phyloP scores from a whole-genome alignment of 2,888 invertebrate genomes.

The Tromatobia lineatoria region DNA sequence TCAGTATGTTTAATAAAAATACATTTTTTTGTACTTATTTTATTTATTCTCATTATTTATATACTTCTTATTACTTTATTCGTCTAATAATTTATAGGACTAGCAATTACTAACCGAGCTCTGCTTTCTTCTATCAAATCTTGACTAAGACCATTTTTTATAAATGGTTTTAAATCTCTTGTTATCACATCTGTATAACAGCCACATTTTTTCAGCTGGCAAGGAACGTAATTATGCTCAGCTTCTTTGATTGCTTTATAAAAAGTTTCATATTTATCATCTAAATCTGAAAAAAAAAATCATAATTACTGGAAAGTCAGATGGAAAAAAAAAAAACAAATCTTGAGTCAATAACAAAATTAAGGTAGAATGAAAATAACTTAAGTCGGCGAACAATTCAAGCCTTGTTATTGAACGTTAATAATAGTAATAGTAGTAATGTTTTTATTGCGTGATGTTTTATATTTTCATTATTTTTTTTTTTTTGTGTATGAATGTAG shows the following conservation, averaged over 20 bases:
- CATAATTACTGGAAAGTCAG: not conserved
- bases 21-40: too few relatives aligned
- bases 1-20: too few relatives aligned
- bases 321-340: slow-evolving; percentile 49
- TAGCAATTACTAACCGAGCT: slow-evolving; percentile 74
- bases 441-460: too few relatives aligned
- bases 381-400: too few relatives aligned
- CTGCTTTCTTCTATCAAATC: slow-evolving; percentile 88
- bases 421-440: too few relatives aligned
- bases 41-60: too few relatives aligned
- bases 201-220: slow-evolving; percentile 87
- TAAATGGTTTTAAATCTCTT: slow-evolving; percentile 90
- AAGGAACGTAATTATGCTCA: slow-evolving; percentile 86
- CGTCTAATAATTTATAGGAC: not conserved
- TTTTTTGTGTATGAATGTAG: too few relatives aligned
- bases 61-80: not conserved
- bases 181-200: slow-evolving; percentile 89
- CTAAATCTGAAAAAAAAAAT: slow-evolving; percentile 85
- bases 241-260: slow-evolving; percentile 86
- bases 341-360: not conserved
- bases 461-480: too few relatives aligned
- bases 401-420: too few relatives aligned
- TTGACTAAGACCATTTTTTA: slow-evolving; percentile 89
- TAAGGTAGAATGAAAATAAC: not conserved
- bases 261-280: slow-evolving; percentile 85